Evolutionary conservation across 1,140 invertebrate species (phyloP), one percentile per base, ranked within the genome.

Genomic region (Odontomachus brunneus): DNA sequence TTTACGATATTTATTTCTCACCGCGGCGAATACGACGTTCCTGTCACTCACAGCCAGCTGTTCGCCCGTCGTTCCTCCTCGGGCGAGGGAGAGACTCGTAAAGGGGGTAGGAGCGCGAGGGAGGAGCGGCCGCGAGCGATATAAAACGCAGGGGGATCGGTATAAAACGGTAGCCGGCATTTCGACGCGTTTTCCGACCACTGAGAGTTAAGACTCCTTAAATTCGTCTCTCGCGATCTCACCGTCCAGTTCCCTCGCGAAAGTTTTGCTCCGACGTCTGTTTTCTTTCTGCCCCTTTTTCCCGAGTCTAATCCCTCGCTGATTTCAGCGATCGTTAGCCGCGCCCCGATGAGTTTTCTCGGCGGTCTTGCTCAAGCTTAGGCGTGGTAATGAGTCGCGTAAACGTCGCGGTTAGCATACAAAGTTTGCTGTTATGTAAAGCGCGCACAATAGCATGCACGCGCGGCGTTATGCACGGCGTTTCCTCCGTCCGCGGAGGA

Each of bases 1-100:
- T 90, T 90, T 86, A 86, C 69, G 86, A 90, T 90, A 92, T 92
- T 91, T 92, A 91, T 92, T 89, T 84, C 62, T 74, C 72, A 78
- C 71, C 59, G 57, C 71, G 49, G 63, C 76, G 72, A 73, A 48
- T 65, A 76, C 66, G 76, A 49, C 60, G 69, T 66, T 80, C 69
- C 89, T 88, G 91, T 92, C 91, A 91, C 66, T 90, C 89, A 90
- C 91, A 91, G 85, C 78, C 84, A 84, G 75, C 76, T 87, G 84
- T 59, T 88, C 55, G 53, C 55, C 59, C 49, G 38, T 57, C 38
- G 76, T 55, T 86, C 69, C 74, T 90, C 65, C 82, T 33, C 29
- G 67, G 67, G 51, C 82, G 72, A 44, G 38, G 9, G 55, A 67
- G 62, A 66, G 38, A 73, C 88, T 88, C 86, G 62, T 80, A 87